phyloP scores from a whole-genome alignment of 2,888 invertebrate genomes.

The Amorpha juglandis region DNA sequence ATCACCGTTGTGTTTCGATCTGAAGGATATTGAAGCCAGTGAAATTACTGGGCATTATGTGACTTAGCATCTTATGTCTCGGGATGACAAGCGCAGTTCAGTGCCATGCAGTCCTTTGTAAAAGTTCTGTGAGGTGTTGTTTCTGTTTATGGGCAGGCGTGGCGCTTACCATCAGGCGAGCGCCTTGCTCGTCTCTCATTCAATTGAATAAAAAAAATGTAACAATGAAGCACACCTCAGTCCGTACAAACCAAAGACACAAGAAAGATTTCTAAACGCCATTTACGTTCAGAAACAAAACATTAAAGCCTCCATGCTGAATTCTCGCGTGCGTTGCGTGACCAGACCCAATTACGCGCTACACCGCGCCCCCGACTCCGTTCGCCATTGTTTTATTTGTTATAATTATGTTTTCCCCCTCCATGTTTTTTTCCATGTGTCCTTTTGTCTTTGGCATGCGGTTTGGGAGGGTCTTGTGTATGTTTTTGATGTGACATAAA shows the following conservation, averaged over 20 bases:
- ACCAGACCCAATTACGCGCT: conserved; percentile 30
- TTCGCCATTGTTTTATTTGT: conserved; percentile 32
- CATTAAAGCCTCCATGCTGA: not conserved
- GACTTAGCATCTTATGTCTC: no score
- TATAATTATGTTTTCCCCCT: conserved; percentile 27
- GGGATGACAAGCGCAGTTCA: no score
- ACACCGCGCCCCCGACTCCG: conserved; percentile 28
- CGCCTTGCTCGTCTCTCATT: no score
- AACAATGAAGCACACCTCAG: not conserved
- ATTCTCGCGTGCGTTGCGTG: conserved; percentile 34
- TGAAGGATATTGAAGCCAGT: no score
- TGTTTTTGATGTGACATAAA: not conserved
- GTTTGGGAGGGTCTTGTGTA: conserved; percentile 22
- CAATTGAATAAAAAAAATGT: no score
- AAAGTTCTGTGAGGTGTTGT: no score
- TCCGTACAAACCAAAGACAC: not conserved
- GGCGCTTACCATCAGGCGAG: no score
- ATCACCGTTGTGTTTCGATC: no score
- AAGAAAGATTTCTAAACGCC: not conserved
- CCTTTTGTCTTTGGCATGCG: conserved; percentile 34
- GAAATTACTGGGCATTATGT: no score
- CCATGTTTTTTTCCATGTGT: conserved; percentile 26
- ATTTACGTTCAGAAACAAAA: conserved; percentile 7
- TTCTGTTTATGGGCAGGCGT: no score
- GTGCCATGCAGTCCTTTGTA: no score